A percentile compares a stretch with the other conserved stretches of the same genome.
Conservation (phyloP, 2,797 vertebrate species). For the Anolis apletophallus region DNA sequence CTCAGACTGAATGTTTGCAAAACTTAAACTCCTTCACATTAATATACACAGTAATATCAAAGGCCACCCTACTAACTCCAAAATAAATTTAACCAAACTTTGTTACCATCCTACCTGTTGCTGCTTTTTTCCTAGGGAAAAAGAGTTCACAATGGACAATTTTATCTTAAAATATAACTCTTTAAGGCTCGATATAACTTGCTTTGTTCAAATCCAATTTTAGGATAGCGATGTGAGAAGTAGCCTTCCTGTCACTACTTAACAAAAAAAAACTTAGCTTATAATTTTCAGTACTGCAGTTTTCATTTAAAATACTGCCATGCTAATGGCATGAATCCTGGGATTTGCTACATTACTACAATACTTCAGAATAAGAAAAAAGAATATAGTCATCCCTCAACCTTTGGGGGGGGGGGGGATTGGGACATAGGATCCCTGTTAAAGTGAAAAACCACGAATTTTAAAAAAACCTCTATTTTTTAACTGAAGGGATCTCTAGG, state of each 20-base stretch:
- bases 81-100: slow-evolving; percentile 27
- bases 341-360: too few species aligned
- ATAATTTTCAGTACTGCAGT: not conserved
- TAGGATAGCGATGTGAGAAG: not conserved
- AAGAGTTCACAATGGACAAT: slow-evolving; percentile 7
- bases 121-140: not conserved
- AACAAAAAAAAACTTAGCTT: not conserved
- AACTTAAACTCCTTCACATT: not conserved
- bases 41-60: slow-evolving; percentile 4
- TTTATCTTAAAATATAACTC: slow-evolving; percentile 25
- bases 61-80: slow-evolving; percentile 12
- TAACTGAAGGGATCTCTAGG: too few species aligned
- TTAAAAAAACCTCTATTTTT: too few species aligned
- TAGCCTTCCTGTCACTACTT: not conserved
- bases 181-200: not conserved
- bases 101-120: not conserved
- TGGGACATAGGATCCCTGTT: too few species aligned
- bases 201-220: not conserved
- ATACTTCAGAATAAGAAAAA: not conserved
- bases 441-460: too few species aligned
- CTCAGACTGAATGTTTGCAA: slow-evolving; percentile 8
- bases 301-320: not conserved
- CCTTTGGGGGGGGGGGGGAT: too few species aligned
- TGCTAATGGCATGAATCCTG: not conserved
- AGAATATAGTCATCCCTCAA: too few species aligned